A percentile compares a stretch with the other conserved stretches of the same genome.
Conservation (phyloP, 2,113 vertebrate species). For the Phrynocephalus versicolor region DNA sequence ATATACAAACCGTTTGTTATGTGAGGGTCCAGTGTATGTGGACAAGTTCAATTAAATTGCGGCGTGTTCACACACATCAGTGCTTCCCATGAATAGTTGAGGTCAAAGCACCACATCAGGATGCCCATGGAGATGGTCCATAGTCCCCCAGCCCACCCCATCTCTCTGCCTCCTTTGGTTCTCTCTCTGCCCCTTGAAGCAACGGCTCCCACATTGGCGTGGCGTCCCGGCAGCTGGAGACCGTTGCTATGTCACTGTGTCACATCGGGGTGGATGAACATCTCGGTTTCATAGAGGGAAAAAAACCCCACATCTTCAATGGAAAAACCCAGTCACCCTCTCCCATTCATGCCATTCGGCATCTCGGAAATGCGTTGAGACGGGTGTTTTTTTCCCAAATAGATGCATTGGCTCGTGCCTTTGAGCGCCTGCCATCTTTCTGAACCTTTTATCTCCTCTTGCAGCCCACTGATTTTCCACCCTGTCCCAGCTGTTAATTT, state of each 20-base stretch:
- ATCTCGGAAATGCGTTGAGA: too few relatives aligned
- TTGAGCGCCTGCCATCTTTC: neutral
- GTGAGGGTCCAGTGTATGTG: too few relatives aligned
- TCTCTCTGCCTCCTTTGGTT: neutral
- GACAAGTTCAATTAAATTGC: too few relatives aligned
- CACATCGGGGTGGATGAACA: neutral
- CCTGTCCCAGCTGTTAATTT: constrained; percentile 2
- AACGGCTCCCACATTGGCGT: neutral
- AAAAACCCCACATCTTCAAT: neutral
- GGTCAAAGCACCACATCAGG: too few relatives aligned
- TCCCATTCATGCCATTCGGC: neutral
- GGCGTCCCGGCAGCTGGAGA: too few relatives aligned
- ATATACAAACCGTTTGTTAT: too few relatives aligned
- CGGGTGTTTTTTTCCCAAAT: neutral
- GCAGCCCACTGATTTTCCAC: neutral
- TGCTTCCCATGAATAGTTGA: too few relatives aligned
- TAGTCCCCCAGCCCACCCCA: too few relatives aligned
- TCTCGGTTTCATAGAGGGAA: neutral
- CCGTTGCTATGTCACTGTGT: too few relatives aligned
- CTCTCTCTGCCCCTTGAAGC: neutral
- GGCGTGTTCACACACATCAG: too few relatives aligned
- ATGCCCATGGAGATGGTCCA: too few relatives aligned
- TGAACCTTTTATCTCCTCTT: neutral
- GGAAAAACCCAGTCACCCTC: neutral
- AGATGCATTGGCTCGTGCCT: neutral